Evolutionary conservation across 2,113 vertebrate species (phyloP).

Genomic region (Erinaceus europaeus): DNA sequence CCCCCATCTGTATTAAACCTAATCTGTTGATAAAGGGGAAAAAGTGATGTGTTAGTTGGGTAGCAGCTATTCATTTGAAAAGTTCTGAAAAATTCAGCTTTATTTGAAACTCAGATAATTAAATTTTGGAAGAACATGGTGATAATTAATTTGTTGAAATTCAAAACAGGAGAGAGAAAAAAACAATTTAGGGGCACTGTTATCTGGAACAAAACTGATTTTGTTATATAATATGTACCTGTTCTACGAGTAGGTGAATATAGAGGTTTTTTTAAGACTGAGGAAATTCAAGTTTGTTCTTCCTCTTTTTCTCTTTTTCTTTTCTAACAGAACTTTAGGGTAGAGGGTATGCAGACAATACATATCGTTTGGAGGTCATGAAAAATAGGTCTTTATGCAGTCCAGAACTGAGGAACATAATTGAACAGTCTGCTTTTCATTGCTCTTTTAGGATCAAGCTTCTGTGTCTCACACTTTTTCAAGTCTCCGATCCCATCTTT

Average conservation of each 20-base stretch:
- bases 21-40: background rate
- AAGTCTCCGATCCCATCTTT: background rate
- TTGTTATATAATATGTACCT: background rate
- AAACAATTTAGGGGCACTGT: background rate
- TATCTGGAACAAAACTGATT: background rate
- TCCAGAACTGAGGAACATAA: background rate
- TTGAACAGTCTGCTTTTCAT: background rate
- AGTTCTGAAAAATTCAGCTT: background rate
- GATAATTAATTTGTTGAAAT: background rate
- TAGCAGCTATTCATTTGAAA: slow-evolving; percentile 21
- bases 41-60: background rate
- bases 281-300: background rate
- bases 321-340: background rate
- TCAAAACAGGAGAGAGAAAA: background rate
- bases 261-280: background rate
- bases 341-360: background rate
- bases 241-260: background rate
- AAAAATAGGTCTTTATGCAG: background rate
- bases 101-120: background rate
- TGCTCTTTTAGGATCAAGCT: background rate
- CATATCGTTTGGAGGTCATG: background rate
- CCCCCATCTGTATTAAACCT: background rate
- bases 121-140: background rate
- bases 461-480: background rate
- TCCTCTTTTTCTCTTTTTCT: background rate